Evolutionary conservation across 2,113 vertebrate genomes (phyloP).

Genomic region (Peucedramus taeniatus): DNA sequence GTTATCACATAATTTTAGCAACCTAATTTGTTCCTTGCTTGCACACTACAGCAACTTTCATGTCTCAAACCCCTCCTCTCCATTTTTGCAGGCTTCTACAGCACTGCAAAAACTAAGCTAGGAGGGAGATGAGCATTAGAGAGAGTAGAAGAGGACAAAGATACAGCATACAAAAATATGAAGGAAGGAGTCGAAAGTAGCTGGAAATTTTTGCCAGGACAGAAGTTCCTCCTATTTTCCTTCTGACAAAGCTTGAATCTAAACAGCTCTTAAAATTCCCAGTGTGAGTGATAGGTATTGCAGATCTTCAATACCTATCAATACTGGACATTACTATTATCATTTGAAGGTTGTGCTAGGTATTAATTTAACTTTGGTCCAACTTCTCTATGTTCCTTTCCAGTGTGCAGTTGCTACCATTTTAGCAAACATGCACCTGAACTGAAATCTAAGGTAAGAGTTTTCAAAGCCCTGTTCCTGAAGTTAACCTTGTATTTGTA

Average conservation of each 20-base stretch:
- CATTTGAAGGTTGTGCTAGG: background rate
- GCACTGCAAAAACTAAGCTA: background rate
- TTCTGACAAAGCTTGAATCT: background rate
- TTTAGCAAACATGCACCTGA: background rate
- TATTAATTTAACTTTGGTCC: background rate
- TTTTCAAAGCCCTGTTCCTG: background rate
- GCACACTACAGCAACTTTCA: background rate
- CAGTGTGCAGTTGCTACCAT: background rate
- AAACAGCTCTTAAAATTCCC: background rate
- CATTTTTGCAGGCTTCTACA: background rate
- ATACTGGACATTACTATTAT: background rate
- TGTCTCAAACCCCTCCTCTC: background rate
- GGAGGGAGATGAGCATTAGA: background rate
- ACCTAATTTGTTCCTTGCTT: constrained; percentile 7
- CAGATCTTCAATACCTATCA: background rate
- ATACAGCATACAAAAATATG: background rate
- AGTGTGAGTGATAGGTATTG: background rate
- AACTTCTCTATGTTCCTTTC: background rate
- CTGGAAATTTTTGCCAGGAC: background rate
- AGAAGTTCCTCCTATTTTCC: background rate
- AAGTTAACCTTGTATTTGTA: background rate
- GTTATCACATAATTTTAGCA: constrained; percentile 22
- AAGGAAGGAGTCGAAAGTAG: background rate
- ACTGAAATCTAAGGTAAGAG: background rate
- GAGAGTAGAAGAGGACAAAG: background rate